phyloP scores from a whole-genome alignment of 2,113 vertebrate species.

The Propithecus coquereli region DNA sequence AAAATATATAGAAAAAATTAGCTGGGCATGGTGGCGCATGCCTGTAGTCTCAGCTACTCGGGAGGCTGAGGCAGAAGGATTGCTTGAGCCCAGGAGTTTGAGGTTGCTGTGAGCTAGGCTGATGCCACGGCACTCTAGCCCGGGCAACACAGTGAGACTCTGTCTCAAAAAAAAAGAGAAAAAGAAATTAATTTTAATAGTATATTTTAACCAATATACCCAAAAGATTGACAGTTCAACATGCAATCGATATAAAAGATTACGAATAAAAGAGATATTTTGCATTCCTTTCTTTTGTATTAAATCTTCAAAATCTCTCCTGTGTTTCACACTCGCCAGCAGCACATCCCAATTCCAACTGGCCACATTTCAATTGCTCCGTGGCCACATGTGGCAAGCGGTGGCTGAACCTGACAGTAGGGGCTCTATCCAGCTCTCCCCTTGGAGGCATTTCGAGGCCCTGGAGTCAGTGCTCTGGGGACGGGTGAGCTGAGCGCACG shows the following conservation, averaged over 20 bases:
- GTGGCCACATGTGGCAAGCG: accelerated
- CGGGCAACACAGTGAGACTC: no score
- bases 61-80: no score
- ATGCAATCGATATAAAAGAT: background rate
- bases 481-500: no score
- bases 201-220: background rate
- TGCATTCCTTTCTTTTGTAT: background rate
- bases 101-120: no score
- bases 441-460: background rate
- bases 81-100: no score
- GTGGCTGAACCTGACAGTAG: accelerated
- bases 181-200: no score
- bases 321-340: background rate
- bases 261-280: background rate
- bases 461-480: background rate
- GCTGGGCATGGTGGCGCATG: no score
- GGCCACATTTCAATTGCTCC: background rate
- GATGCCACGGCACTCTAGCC: no score
- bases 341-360: accelerated
- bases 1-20: background rate
- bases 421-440: background rate
- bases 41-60: no score
- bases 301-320: background rate
- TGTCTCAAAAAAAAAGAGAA: no score
- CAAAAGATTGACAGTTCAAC: background rate